phyloP scores from a whole-genome alignment of 2,888 invertebrate genomes.

The Hyppa rectilinea region DNA sequence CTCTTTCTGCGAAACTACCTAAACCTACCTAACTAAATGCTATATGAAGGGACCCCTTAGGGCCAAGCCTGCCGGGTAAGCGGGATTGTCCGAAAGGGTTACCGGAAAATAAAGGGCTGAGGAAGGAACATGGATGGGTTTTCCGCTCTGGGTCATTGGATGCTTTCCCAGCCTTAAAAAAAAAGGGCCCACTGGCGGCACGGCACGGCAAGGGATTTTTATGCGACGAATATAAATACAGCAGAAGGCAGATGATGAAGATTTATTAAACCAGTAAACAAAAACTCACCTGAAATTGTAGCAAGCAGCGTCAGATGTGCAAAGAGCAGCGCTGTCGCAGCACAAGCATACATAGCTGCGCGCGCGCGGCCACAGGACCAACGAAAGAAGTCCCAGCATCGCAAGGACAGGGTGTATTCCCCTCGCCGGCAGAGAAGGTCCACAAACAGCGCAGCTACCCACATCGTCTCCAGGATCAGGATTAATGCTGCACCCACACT shows the following conservation, averaged over 20 bases:
- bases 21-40: too few species aligned
- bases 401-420: constrained; percentile 83
- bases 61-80: too few species aligned
- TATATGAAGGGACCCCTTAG: too few species aligned
- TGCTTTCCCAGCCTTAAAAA: too few species aligned
- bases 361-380: constrained; percentile 88
- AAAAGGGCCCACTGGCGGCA: too few species aligned
- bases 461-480: constrained; percentile 87
- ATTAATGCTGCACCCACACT: constrained; percentile 84
- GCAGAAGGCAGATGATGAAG: not conserved
- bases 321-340: constrained; percentile 85
- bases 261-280: not conserved
- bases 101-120: too few species aligned
- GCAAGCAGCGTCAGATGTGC: constrained; percentile 84
- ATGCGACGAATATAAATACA: too few species aligned
- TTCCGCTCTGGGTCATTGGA: too few species aligned
- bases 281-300: constrained; percentile 79
- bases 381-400: constrained; percentile 87
- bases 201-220: too few species aligned
- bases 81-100: too few species aligned
- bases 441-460: constrained; percentile 87
- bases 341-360: constrained; percentile 87
- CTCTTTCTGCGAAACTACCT: too few species aligned
- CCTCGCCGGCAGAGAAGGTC: constrained; percentile 86
- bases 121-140: too few species aligned